Conservation (phyloP, 2,888 invertebrate species). For the Digitonthophagus gazella region DNA sequence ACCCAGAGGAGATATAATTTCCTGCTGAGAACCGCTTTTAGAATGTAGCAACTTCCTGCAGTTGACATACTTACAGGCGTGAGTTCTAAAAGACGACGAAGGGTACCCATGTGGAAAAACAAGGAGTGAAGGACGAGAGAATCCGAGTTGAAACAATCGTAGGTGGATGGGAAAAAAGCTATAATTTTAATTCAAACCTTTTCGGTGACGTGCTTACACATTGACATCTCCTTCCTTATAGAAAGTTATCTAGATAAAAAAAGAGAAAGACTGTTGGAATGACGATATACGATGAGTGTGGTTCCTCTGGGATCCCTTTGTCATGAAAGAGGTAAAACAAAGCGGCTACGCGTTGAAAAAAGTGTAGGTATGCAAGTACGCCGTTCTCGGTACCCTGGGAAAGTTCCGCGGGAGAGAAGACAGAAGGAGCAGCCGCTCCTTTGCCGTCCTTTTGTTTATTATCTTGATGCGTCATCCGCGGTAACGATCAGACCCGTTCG, state of each 20-base stretch:
- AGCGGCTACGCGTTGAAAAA: neutral
- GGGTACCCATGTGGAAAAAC: neutral
- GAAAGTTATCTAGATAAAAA: no score
- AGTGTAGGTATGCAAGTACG: slow-evolving; percentile 1
- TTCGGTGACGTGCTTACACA: neutral
- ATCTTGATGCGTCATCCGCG: slow-evolving; percentile 49
- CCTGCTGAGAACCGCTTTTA: neutral
- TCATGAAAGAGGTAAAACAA: neutral
- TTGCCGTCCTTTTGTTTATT: slow-evolving; percentile 47
- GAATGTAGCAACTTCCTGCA: neutral
- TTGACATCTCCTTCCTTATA: no score
- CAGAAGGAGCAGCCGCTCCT: slow-evolving; percentile 39
- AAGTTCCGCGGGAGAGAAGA: slow-evolving; percentile 36
- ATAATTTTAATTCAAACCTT: neutral
- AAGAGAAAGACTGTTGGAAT: no score
- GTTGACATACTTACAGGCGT: neutral
- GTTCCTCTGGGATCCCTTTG: neutral
- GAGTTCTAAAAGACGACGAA: neutral
- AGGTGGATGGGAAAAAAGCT: neutral
- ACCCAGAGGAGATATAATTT: neutral
- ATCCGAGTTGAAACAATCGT: neutral
- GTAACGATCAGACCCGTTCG: slow-evolving; percentile 43
- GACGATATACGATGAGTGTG: neutral
- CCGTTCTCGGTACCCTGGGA: slow-evolving; percentile 38
- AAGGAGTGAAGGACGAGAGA: neutral